Evolutionary conservation across 1,140 invertebrate genomes (phyloP), one percentile per base, ranked within the genome.

Genomic region (Drosophila neocordata): DNA sequence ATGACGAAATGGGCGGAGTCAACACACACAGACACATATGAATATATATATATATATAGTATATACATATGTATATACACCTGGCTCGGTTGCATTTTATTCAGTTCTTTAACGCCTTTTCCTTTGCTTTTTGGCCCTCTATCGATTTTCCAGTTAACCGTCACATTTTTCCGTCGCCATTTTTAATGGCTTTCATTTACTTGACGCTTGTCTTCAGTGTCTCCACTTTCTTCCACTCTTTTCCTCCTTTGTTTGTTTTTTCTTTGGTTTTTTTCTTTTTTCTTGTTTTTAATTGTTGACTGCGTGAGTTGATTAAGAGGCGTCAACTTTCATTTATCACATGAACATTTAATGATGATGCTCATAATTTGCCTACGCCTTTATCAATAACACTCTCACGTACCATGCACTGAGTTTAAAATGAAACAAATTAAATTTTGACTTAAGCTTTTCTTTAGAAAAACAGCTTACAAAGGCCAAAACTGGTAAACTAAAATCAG

Each of bases 151-250:
- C 67, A 61, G 64, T 66, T 87, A 69, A 87, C 27, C 27, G 27
- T 31, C 27, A 74, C n/a, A n/a, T n/a, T n/a, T n/a, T n/a, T n/a
- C 67, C 82, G 74, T 52, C 82, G 82, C 82, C 82, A 81, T 85
- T 85, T 87, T 85, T 85, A 85, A 85, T 85, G 74, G 73, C 73
- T 81, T 85, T 85, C 82, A 85, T 85, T 85, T 85, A 87, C 82
- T 87, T 69, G 41, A 64, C 58, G 69, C 61, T 69, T 65, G 73
- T 76, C 73, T 64, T 48, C 41, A 11, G 41, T 62, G 71, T 57
- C 70, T 38, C 52, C 31, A 60, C 22, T 61, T 24, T 44, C 61
- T 65, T 20, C 57, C 61, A 37, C 41, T 22, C 48, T n/a, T 51
- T 20, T 41, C 15, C 27, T 7, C 55, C 34, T 55, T 31, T 41